Base-by-base conservation (phyloP, 2,888 invertebrate species). In the Drosophila cracens region DNA sequence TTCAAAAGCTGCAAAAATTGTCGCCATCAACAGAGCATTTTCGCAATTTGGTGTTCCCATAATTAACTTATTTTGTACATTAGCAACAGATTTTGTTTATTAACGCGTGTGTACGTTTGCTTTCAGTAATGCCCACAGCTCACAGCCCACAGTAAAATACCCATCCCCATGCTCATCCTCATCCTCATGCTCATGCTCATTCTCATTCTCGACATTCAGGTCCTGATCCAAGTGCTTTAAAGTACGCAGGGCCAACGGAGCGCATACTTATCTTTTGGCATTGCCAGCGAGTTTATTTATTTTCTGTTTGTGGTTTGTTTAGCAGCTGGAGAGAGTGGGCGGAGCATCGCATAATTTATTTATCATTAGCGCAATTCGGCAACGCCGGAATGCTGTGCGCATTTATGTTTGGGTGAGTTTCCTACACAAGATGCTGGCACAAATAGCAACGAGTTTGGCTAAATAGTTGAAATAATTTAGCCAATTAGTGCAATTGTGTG, bases 21-120 rank as follows among this genome's bases (percentile, higher is more conserved):
- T 76, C 82, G 67, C 69, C 83, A 76, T 69, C 73, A 73, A 36
- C 53, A 40, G 29, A 49, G 59, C 59, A 58, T 66, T 74, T 74
- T 66, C 81, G 62, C 82, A 88, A 88, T 83, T 89, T 81, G 60
- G 71, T 62, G 61, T 73, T 64, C 49, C 69, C 87, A 87, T 84
- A 85, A 85, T 85, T 85, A 85, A 87, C 87, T 85, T 89, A 85
- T 87, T 79, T 82, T 82, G 81, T 89, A 84, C 89, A 89, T 86
- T 89, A 86, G 89, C 87, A 84, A 87, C 89, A 86, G 87, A 86
- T 86, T 86, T 86, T 86, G 78, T 84, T 86, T 87, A 86, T 89
- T 89, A 89, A 86, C 89, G 89, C 74, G 59, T 77, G 67, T 83
- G 82, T 82, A 79, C 82, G 82, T 66, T 74, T 48, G 65, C 66